Conservation (phyloP, 2,888 invertebrate species). For the Himalopsyche kuldschensis region DNA sequence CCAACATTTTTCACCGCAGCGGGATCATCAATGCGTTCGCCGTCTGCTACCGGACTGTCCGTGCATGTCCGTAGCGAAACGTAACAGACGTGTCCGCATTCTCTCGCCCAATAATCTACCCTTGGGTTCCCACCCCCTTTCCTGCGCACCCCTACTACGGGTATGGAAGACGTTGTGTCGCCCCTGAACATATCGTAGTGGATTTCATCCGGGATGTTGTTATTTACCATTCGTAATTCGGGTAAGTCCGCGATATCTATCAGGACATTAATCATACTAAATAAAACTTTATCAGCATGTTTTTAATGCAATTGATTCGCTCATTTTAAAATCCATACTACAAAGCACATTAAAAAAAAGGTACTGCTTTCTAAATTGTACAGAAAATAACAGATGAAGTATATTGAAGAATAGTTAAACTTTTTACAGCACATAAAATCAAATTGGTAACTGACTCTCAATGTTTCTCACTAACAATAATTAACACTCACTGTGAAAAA, state of each 20-base stretch:
- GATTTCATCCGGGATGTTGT: not conserved
- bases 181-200: not conserved
- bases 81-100: not conserved
- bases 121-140: not conserved
- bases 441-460: too few species aligned
- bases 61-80: not conserved
- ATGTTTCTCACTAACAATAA: too few species aligned
- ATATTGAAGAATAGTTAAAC: too few species aligned
- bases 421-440: too few species aligned
- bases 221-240: not conserved
- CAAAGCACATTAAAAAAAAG: too few species aligned
- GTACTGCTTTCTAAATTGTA: too few species aligned
- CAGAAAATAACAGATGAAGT: too few species aligned
- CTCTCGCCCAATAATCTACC: not conserved
- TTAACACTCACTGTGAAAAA: too few species aligned
- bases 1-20: not conserved
- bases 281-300: not conserved
- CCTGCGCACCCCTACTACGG: not conserved
- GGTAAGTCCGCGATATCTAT: not conserved
- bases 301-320: too few species aligned
- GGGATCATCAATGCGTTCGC: not conserved
- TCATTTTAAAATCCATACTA: too few species aligned
- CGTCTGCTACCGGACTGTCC: not conserved
- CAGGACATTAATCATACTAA: not conserved
- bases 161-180: not conserved